Base-by-base conservation (phyloP, 2,113 vertebrate genomes). In the Paralichthys olivaceus region DNA sequence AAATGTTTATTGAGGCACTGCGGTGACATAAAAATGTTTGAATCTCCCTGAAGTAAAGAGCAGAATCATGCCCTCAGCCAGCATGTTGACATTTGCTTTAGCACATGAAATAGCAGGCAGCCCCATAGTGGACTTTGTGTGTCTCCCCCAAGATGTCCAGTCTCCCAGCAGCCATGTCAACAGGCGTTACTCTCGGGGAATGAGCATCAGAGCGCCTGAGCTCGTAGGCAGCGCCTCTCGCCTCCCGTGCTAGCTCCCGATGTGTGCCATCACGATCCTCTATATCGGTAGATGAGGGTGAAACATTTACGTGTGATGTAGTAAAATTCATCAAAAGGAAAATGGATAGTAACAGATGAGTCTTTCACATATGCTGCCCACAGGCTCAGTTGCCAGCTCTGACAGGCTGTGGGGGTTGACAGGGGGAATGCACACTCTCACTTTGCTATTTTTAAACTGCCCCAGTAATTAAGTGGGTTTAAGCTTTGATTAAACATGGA, bases 381-480 rank as follows among this genome's bases (percentile, higher is more conserved):
- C 70, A 75, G 85, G 87, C 89, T 61, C 70, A 54, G 68, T 40
- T 78, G 79, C 72, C 73, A 84, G 69, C 28, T 72, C 66, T 75
- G 74, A 78, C 72, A 87, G 63, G 60, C 79, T 85, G 77, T 57
- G 75, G 79, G 83, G 51, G 81, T 43, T 82, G 77, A 88, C 19
- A 34, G 55, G 72, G 61, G 69, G 53, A 70, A 72, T 22, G 56
- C 32, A 67, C 53, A 65, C 54, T 73, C 34, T 26, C 0, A 15
- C 57, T 78, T 78, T 77, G 72, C 81, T 83, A 77, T 88, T 89
- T 90, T 88, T 81, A 82, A 81, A 66, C 59, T 72, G 77, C 62
- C 60, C 63, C 49, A 63, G 80, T 73, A 91, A 89, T 91, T 88
- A 89, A 72, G 61, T 22, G 4, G 22, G 29, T 58, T 53, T 53